Base-by-base conservation (phyloP, 2,113 vertebrate species). In the Falcunculus frontatus region DNA sequence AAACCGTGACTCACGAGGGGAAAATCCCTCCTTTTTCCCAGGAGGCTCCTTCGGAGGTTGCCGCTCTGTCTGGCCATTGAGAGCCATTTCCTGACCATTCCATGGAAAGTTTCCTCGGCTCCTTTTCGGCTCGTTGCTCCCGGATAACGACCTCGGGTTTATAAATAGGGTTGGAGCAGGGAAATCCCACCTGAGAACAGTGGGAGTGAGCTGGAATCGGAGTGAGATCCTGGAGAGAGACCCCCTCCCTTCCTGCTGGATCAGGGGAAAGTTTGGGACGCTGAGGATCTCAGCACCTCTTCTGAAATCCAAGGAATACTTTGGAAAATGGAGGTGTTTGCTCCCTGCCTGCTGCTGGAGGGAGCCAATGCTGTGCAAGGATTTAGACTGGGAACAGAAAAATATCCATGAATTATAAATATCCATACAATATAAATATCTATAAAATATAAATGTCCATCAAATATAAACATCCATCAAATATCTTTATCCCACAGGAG, bases 51-150 rank as follows among this genome's bases (percentile, higher is more conserved):
- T 72, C 11, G 6, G 86, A 80, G 73, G 42, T 89, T 95, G 79
- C 75, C 64, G 15, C 25, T 67, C 79, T 41, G 76, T 93, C 91
- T 95, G 93, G 14, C 63, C 86, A 68, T 81, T 77, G 79, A 96
- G 91, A 93, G 83, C 57, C 67, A 11, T 50, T 96, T 96, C 96
- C 95, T 89, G 95, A 68, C 15, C 37, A 6, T 56, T 87, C 77
- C 73, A n/a, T 41, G 82, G 89, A 68, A 95, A 55, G 22, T 55
- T 94, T 75, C 91, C 93, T 90, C 76, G 32, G 19, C 90, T 90
- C 62, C 81, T 2, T 52, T 63, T 49, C 2, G 1, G 11, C 78
- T 91, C 74, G 3, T 65, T 46, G 73, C 56, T 68, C 84, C 69
- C 9, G 30, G 89, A 92, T 87, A 92, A 95, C 7, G 13, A 69